Evolutionary conservation across 2,797 vertebrate species (phyloP).

Genomic region (Urosaurus nigricauda): DNA sequence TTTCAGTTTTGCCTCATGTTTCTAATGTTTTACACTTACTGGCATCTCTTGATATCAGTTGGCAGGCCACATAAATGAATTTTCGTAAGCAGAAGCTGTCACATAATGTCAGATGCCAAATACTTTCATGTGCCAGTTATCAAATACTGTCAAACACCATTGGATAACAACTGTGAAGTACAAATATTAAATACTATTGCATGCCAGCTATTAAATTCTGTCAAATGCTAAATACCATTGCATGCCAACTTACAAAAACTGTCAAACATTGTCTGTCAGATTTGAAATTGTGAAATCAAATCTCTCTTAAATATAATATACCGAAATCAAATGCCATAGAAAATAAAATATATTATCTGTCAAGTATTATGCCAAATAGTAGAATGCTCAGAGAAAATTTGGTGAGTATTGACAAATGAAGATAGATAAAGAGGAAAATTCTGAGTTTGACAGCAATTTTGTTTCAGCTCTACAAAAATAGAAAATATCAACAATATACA

Average conservation of each 20-base stretch:
- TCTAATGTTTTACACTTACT: not conserved
- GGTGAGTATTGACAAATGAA: not conserved
- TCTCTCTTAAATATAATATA: slow-evolving; percentile 18
- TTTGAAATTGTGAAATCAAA: slow-evolving; percentile 18
- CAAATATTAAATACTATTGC: slow-evolving; percentile 35
- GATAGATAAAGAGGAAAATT: not conserved
- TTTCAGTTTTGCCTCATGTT: not conserved
- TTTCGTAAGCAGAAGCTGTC: slow-evolving; percentile 18
- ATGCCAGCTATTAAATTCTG: slow-evolving; percentile 21
- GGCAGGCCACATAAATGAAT: slow-evolving; percentile 20
- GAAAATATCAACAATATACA: too few relatives aligned
- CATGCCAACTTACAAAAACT: slow-evolving; percentile 30
- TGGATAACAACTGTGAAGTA: slow-evolving; percentile 32
- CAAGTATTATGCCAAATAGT: not conserved
- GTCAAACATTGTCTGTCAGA: slow-evolving; percentile 19
- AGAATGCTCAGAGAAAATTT: not conserved
- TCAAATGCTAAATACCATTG: slow-evolving; percentile 35
- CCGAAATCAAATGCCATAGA: not conserved
- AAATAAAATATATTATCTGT: not conserved
- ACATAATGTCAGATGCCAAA: slow-evolving; percentile 27
- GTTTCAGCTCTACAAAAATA: not conserved
- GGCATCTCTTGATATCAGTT: slow-evolving; percentile 23
- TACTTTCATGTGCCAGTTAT: slow-evolving; percentile 21
- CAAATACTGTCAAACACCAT: slow-evolving; percentile 28
- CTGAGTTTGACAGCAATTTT: not conserved